Base-by-base conservation (phyloP, 1,140 invertebrate genomes). In the Papilio aristodemus region DNA sequence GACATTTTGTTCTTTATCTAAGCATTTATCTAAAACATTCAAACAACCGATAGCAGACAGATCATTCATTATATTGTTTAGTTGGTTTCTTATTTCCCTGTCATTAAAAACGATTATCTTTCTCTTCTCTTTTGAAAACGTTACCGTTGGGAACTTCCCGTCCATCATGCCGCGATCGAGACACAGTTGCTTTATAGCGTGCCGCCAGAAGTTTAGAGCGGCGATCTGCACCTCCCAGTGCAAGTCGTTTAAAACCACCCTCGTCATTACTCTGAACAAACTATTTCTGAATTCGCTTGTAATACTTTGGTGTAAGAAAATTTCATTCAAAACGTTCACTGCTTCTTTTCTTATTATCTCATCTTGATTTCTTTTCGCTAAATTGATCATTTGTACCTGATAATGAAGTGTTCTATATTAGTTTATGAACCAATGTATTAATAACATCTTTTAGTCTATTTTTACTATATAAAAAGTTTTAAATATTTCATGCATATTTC, bases 211-310 rank as follows among this genome's bases (percentile, higher is more conserved):
- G 27, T 92, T 78, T 0, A 96, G 71, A 0, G 94, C 93, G 39
- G 93, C 93, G 0, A 93, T 76, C 83, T 95, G 95, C 0, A 95
- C 95, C 87, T 96, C 95, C 94, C 95, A 95, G 74, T 96, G 93
- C 41, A 95, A 87, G 86, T 96, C 95, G 7, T 92, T 91, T 4
- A 93, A 87, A 10, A 93, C 93, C 11, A 94, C 93, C 43, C 90
- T 79, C 13, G 90, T 89, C 92, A 96, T 94, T 11, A 70, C 32
- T 2, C 25, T 59, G 39, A 72, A 76, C 14, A 80, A 39, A n/a
- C 54, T 46, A 32, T 89, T 89, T 64, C 89, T 92, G 0, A 93
- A 79, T 0, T 78, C 80, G 57, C 85, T 74, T 14, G 89, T 84
- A 79, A 95, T 93, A 71, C 92, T 93, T 69, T 93, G 93, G 73